Conservation (phyloP, 64 coral and sea anemone genomes). For the Trachythela sp. region DNA sequence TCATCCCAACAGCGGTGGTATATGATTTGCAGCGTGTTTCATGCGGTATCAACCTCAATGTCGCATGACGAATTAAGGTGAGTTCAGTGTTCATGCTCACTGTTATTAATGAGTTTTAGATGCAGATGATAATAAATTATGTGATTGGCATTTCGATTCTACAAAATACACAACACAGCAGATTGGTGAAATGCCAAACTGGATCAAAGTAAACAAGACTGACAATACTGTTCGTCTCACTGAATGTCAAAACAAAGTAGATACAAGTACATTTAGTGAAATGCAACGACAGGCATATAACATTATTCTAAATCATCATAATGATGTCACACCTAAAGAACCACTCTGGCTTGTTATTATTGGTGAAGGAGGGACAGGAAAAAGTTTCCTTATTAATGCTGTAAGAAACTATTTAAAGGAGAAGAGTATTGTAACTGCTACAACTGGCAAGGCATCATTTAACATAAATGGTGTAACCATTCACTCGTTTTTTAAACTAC, state of each 20-base stretch:
- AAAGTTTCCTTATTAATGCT: background rate
- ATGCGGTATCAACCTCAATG: no score
- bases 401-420: slow-evolving; percentile 12
- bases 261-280: slow-evolving; percentile 4
- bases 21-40: no score
- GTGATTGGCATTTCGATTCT: slow-evolving; percentile 5
- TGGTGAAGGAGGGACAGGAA: background rate
- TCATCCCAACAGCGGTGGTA: no score
- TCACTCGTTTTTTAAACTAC: slow-evolving; percentile 6
- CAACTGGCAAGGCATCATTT: no score
- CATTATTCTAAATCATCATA: slow-evolving; percentile 11
- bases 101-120: no score
- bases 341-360: background rate
- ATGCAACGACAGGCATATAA: background rate
- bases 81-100: no score
- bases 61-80: no score
- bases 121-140: background rate
- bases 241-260: background rate
- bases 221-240: background rate
- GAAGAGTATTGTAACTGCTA: background rate
- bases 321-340: background rate
- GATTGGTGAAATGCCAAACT: background rate
- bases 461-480: slow-evolving; percentile 8
- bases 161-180: slow-evolving; percentile 15
- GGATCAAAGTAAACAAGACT: no score